These are phyloP conservation scores for Podiceps cristatus DNA, from an alignment of 2,113 vertebrate genomes.

Conservation along the genomic window DNA sequence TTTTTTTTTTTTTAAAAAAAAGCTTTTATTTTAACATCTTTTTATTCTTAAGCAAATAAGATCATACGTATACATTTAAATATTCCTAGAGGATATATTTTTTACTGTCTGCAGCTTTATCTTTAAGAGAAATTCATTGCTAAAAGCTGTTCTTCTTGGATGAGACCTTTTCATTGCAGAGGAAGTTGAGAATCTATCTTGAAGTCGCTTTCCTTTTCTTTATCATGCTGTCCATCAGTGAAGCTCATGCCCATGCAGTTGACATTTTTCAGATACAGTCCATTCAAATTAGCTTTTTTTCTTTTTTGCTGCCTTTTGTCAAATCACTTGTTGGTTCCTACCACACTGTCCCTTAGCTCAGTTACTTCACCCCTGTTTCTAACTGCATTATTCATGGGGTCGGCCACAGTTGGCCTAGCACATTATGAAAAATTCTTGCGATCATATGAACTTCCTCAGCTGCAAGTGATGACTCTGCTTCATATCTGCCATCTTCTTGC, in stretches of 20 bases:
- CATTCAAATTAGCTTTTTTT: neutral
- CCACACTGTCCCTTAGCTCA: neutral
- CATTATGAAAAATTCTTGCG: neutral
- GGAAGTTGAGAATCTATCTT: neutral
- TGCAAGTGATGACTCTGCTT: neutral
- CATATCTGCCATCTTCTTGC: neutral
- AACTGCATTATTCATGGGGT: neutral
- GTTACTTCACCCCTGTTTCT: neutral
- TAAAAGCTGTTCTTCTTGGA: slow-evolving; percentile 8
- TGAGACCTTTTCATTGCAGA: neutral
- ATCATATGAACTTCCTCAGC: neutral
- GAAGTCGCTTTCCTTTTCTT: neutral
- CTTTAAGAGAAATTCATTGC: neutral
- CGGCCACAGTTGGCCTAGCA: neutral
- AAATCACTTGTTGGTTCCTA: neutral
- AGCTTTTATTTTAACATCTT: neutral
- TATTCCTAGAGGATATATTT: neutral
- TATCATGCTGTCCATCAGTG: neutral
- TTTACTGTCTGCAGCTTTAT: slow-evolving; percentile 17
- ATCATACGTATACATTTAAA: neutral
- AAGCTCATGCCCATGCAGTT: neutral
- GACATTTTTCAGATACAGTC: neutral
- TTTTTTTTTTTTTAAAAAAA: neutral
- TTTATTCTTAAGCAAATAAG: neutral
- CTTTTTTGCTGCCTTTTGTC: neutral